phyloP scores from a whole-genome alignment of 2,797 vertebrate species.

The Simalia tracyae region DNA sequence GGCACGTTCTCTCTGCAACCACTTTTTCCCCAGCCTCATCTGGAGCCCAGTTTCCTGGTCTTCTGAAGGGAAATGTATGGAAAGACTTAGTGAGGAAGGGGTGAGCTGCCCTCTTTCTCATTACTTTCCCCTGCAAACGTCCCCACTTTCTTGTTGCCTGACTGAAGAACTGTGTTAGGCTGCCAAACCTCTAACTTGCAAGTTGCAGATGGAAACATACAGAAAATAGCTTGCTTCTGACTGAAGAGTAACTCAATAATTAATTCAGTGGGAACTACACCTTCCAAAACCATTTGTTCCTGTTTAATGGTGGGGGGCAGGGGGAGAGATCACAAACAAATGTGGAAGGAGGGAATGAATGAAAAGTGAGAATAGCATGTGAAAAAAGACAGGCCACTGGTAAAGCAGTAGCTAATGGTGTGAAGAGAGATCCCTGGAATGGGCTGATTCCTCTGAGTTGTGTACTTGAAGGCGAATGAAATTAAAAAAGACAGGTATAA shows the following conservation, averaged over 20 bases:
- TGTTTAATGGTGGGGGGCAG: not conserved
- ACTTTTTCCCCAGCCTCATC: not conserved
- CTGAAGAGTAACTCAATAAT: not conserved
- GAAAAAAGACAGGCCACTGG: not conserved
- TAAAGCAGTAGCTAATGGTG: not conserved
- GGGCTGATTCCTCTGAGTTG: not conserved
- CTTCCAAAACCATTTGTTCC: not conserved
- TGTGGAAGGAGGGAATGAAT: not conserved
- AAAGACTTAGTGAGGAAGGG: not conserved
- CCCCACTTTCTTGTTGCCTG: not conserved
- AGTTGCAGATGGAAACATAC: not conserved
- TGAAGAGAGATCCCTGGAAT: not conserved
- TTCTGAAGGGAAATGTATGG: not conserved
- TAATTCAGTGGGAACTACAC: not conserved
- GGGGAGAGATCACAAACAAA: not conserved
- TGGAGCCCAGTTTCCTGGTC: not conserved
- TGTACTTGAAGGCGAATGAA: not conserved
- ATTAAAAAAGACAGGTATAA: not conserved
- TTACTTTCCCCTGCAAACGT: not conserved
- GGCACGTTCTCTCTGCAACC: not conserved
- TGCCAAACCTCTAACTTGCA: not conserved
- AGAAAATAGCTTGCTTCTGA: not conserved
- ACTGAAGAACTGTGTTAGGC: not conserved
- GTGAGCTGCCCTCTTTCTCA: not conserved
- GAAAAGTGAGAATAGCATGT: not conserved